Percentiles rank a stretch among this genome's conserved stretches.
phyloP scores from a whole-genome alignment of 2,888 invertebrate genomes.

The Deilephila elpenor region DNA sequence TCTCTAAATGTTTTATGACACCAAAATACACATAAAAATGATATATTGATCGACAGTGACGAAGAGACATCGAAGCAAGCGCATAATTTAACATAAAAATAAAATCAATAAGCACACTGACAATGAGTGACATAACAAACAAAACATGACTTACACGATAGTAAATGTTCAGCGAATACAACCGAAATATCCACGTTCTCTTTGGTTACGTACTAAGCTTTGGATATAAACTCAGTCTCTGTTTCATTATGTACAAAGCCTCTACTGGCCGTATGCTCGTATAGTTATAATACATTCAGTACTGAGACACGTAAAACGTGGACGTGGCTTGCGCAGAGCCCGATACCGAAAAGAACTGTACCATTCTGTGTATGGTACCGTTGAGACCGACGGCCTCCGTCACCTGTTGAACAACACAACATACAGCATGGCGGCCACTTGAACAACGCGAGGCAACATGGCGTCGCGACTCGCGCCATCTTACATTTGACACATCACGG shows the following conservation, averaged over 20 bases:
- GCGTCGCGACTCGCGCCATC: slow-evolving; percentile 38
- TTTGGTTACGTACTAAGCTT: slow-evolving; percentile 75
- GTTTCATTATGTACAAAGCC: slow-evolving; percentile 80
- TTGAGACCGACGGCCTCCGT: slow-evolving; percentile 86
- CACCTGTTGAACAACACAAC: slow-evolving; percentile 86
- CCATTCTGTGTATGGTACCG: slow-evolving; percentile 86
- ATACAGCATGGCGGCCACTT: slow-evolving; percentile 74
- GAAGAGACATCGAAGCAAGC: slow-evolving; percentile 73
- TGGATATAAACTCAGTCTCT: slow-evolving; percentile 81
- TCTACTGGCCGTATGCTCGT: slow-evolving; percentile 61
- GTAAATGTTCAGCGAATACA: slow-evolving; percentile 77
- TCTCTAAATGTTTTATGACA: slow-evolving; percentile 23
- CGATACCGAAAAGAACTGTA: slow-evolving; percentile 86
- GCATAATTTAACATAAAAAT: slow-evolving; percentile 62
- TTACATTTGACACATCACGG: slow-evolving; percentile 36
- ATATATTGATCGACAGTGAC: slow-evolving; percentile 44
- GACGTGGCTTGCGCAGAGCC: slow-evolving; percentile 86
- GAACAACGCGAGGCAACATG: slow-evolving; percentile 49
- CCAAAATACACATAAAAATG: slow-evolving; percentile 38
- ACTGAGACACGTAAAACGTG: slow-evolving; percentile 87
- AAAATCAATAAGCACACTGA: slow-evolving; percentile 81
- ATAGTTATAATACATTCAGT: slow-evolving; percentile 72
- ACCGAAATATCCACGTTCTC: slow-evolving; percentile 79
- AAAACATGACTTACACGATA: slow-evolving; percentile 84
- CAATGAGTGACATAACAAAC: slow-evolving; percentile 83